A percentile compares a stretch with the other conserved stretches of the same genome.
Evolutionary conservation across 2,113 vertebrate species (phyloP).

Genomic region (Gobius niger): DNA sequence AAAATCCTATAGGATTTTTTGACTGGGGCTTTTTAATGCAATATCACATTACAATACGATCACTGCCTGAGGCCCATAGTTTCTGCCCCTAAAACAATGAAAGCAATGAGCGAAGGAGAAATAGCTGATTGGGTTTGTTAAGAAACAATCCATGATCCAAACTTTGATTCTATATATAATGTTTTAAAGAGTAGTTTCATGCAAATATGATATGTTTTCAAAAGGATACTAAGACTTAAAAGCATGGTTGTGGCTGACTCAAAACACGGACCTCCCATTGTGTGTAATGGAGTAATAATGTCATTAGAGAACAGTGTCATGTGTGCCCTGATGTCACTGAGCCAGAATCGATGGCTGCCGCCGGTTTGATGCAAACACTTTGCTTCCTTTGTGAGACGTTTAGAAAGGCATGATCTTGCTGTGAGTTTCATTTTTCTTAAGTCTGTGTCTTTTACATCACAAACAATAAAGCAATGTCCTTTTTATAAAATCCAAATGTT

Average conservation of each 20-base stretch:
- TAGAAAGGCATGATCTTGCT: constrained; percentile 40
- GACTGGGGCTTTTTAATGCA: not conserved
- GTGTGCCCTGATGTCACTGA: constrained; percentile 22
- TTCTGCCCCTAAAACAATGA: too few species aligned
- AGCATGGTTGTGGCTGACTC: constrained; percentile 16
- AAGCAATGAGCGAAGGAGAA: too few species aligned
- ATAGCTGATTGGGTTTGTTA: too few species aligned
- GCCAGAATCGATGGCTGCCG: constrained; percentile 27
- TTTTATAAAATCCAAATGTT: not conserved
- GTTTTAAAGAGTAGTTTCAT: too few species aligned
- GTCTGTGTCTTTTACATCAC: constrained; percentile 23
- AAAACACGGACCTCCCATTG: constrained; percentile 26
- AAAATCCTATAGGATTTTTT: too few species aligned
- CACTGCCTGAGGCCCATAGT: too few species aligned
- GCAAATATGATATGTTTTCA: not conserved
- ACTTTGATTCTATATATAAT: too few species aligned
- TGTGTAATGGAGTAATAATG: constrained; percentile 48
- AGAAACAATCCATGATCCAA: too few species aligned
- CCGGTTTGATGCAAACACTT: constrained; percentile 30
- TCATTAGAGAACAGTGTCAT: constrained; percentile 37
- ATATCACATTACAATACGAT: not conserved
- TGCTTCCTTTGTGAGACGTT: constrained; percentile 38
- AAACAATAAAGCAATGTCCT: constrained; percentile 25
- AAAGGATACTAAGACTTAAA: constrained; percentile 44
- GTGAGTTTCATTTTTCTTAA: constrained; percentile 25